Evolutionary conservation across 1,140 invertebrate species (phyloP), one percentile per base, ranked within the genome.

Genomic region (Episyrphus balteatus): DNA sequence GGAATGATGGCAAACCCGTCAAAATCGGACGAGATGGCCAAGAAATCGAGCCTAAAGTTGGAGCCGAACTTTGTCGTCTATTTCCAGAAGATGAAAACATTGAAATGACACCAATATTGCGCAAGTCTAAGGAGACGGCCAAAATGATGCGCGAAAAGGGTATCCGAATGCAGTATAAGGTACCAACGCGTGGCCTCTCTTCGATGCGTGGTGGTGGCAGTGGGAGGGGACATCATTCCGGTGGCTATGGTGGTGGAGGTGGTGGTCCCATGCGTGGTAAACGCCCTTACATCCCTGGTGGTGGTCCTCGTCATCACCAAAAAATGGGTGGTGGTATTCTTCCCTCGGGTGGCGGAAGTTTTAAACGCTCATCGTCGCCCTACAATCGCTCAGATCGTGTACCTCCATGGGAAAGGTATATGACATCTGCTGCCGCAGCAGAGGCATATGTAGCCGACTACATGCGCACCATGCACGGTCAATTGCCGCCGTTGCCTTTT

Each of bases 21-120:
- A 98, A 98, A 78, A 98, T 98, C 64, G 94, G 93, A 13, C 78
- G 95, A 56, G 95, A 98, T 78, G 95, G 95, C 14, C 95, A 97
- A 77, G 92, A 96, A 78, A 92, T 98, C 51, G 93, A 97, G 63
- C 92, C 92, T 12, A 81, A 86, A 62, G 90, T 96, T 50, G 95
- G 89, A 31, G 89, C 93, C 68, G 88, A 94, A 69, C 73, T 98
- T 30, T 98, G 94, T 67, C 81, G 92, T 54, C 71, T 98, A 36
- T 98, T 98, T 71, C 86, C 91, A 5, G 81, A 91, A 70, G 94
- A 98, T 70, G 86, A 93, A 56, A 84, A 84, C 58, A 86, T 94
- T 52, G 92, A 97, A 73, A 80, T 97, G 72, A 87, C 84, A 26
- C 83, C 88, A 34, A 89, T 96, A 52, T 73, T 95, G 47, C 77